These are phyloP conservation scores for Intellagama lesueurii DNA, from an alignment of 2,797 vertebrate genomes.

Conservation along the genomic window DNA sequence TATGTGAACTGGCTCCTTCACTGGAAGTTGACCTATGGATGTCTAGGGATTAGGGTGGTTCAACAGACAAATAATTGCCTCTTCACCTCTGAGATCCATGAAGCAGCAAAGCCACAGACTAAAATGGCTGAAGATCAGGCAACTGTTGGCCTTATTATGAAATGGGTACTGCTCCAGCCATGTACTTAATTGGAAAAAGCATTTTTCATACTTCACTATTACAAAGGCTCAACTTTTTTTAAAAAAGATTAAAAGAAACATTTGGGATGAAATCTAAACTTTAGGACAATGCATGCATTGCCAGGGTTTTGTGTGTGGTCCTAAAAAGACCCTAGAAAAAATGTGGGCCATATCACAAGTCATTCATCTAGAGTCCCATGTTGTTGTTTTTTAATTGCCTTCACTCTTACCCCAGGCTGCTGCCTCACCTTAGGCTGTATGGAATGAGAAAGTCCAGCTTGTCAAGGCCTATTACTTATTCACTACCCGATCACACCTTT, in stretches of 20 bases:
- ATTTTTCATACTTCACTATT: conserved; percentile 50
- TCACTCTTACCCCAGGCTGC: conserved; percentile 65
- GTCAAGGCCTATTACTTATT: conserved; percentile 81
- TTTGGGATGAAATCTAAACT: conserved; percentile 44
- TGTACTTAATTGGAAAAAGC: conserved; percentile 52
- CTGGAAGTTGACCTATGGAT: conserved; percentile 47
- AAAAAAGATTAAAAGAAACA: conserved; percentile 45
- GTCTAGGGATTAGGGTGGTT: conserved; percentile 49
- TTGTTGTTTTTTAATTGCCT: conserved; percentile 62
- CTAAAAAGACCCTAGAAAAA: conserved; percentile 42
- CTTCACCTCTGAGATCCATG: conserved; percentile 60
- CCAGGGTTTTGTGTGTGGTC: conserved; percentile 60
- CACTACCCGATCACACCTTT: conserved; percentile 78
- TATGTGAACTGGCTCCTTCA: conserved; percentile 58
- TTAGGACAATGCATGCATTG: conserved; percentile 51
- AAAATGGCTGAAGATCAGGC: conserved; percentile 49
- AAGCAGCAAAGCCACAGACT: conserved; percentile 49
- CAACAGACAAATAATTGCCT: conserved; percentile 51
- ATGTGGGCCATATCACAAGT: conserved; percentile 53
- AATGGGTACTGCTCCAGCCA: not conserved
- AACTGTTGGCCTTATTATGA: conserved; percentile 54
- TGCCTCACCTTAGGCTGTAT: conserved; percentile 77
- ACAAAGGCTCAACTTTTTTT: conserved; percentile 20
- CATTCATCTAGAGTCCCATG: conserved; percentile 48
- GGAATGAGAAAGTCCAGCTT: conserved; percentile 79